A percentile compares a stretch with the other conserved stretches of the same genome.
These are phyloP conservation scores for Percina caprodes DNA, from an alignment of 2,113 vertebrate genomes.

Conservation along the genomic window DNA sequence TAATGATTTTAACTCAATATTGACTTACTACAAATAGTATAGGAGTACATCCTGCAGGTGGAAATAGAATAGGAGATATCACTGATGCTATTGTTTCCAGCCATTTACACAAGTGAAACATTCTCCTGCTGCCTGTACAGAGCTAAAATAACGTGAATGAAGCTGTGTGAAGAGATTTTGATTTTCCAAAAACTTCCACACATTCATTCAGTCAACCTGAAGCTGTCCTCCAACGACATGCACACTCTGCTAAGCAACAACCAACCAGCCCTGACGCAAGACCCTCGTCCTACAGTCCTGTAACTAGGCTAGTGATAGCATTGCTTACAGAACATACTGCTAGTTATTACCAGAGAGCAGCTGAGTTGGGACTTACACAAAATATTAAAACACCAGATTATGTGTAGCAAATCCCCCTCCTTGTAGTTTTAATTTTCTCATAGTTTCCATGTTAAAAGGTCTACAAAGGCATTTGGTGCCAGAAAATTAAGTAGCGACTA, in stretches of 20 bases:
- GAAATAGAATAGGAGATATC: background rate
- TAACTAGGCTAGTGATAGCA: background rate
- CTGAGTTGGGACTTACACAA: background rate
- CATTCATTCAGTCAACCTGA: background rate
- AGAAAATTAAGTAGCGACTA: background rate
- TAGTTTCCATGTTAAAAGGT: background rate
- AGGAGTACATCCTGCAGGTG: background rate
- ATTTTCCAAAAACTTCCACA: background rate
- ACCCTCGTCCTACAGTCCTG: background rate
- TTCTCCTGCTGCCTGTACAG: background rate
- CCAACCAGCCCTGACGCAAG: constrained; percentile 6
- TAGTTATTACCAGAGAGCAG: constrained; percentile 1
- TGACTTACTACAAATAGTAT: constrained; percentile 4
- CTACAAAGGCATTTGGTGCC: background rate
- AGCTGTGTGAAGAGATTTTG: background rate
- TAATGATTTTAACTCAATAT: background rate
- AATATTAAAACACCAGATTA: background rate
- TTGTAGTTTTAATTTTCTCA: too few species aligned
- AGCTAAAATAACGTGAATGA: background rate
- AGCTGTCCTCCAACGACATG: background rate
- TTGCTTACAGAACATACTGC: background rate
- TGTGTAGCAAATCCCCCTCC: background rate
- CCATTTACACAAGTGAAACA: background rate
- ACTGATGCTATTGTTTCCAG: background rate
- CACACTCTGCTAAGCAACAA: background rate